Percentiles rank a stretch among this genome's conserved stretches.
These are phyloP conservation scores for Leptarthrus brevirostris DNA, from an alignment of 2,888 invertebrate species.

Conservation along the genomic window DNA sequence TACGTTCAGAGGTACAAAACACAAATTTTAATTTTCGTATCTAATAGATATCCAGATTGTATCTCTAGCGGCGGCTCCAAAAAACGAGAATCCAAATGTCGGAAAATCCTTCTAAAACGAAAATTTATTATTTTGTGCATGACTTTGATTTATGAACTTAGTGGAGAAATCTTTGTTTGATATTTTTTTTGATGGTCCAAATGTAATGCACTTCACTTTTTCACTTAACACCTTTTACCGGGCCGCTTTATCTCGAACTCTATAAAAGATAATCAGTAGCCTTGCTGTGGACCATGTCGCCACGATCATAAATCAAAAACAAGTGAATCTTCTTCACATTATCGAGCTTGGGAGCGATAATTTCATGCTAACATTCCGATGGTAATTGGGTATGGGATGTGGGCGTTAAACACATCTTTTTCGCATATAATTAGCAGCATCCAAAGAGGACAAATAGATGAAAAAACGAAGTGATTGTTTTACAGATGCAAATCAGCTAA, in stretches of 20 bases:
- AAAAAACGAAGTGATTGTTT: not conserved
- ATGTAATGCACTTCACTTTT: not conserved
- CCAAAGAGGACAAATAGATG: too few species aligned
- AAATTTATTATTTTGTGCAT: too few species aligned
- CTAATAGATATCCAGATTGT: too few species aligned
- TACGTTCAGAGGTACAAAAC: too few species aligned
- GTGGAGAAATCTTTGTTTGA: too few species aligned
- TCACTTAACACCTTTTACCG: not conserved
- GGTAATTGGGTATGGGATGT: not conserved
- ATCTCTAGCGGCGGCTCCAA: too few species aligned
- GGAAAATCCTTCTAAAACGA: too few species aligned
- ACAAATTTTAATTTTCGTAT: too few species aligned
- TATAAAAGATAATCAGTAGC: not conserved
- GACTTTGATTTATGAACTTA: too few species aligned
- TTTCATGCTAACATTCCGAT: slow-evolving; percentile 3
- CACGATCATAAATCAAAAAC: not conserved
- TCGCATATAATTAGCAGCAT: not conserved
- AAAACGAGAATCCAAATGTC: too few species aligned
- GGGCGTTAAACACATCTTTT: not conserved
- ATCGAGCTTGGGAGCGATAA: not conserved
- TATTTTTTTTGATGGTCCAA: too few species aligned
- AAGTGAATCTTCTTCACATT: not conserved
- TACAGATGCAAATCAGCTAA: not conserved
- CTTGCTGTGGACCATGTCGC: too few species aligned
- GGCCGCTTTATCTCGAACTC: not conserved